Percentiles rank a stretch among this genome's conserved stretches.
Conservation (phyloP, 2,113 vertebrate genomes). For the Paedocypris sp. region DNA sequence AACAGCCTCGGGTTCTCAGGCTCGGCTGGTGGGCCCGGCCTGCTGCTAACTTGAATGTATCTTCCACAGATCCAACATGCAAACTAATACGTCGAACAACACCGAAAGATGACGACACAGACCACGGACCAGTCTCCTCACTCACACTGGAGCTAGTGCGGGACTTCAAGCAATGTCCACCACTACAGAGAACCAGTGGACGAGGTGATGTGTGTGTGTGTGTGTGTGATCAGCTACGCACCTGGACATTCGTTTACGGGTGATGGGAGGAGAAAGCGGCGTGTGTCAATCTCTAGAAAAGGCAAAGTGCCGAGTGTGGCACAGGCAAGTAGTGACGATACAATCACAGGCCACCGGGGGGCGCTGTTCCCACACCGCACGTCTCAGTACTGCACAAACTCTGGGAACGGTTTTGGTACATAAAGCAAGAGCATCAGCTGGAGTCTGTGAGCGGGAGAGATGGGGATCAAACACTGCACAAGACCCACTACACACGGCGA, state of each 20-base stretch:
- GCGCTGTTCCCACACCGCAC: slow-evolving; percentile 21
- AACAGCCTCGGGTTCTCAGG: slow-evolving; percentile 29
- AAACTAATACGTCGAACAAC: slow-evolving; percentile 43
- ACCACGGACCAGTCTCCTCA: slow-evolving; percentile 18
- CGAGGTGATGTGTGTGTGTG: slow-evolving; percentile 35
- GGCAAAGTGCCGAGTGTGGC: slow-evolving; percentile 29
- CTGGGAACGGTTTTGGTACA: slow-evolving; percentile 36
- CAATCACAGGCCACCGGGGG: slow-evolving; percentile 36
- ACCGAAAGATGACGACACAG: slow-evolving; percentile 30
- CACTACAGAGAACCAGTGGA: slow-evolving; percentile 51
- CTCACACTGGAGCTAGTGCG: slow-evolving; percentile 47
- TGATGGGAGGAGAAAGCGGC: slow-evolving; percentile 24
- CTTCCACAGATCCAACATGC: slow-evolving; percentile 57
- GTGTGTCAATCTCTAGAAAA: slow-evolving; percentile 33
- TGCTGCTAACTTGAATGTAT: slow-evolving; percentile 44
- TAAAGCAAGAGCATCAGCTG: no score
- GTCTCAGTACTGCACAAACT: slow-evolving; percentile 33
- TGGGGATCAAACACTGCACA: background rate
- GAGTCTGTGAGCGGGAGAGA: no score
- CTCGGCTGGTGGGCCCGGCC: slow-evolving; percentile 34
- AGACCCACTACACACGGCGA: slow-evolving; percentile 1
- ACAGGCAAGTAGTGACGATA: slow-evolving; percentile 34
- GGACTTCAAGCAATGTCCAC: slow-evolving; percentile 63
- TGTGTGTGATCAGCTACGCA: slow-evolving; percentile 40
- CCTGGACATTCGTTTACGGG: slow-evolving; percentile 19